Evolutionary conservation across 2,797 vertebrate genomes (phyloP).

Genomic region (Acanthornis magna): DNA sequence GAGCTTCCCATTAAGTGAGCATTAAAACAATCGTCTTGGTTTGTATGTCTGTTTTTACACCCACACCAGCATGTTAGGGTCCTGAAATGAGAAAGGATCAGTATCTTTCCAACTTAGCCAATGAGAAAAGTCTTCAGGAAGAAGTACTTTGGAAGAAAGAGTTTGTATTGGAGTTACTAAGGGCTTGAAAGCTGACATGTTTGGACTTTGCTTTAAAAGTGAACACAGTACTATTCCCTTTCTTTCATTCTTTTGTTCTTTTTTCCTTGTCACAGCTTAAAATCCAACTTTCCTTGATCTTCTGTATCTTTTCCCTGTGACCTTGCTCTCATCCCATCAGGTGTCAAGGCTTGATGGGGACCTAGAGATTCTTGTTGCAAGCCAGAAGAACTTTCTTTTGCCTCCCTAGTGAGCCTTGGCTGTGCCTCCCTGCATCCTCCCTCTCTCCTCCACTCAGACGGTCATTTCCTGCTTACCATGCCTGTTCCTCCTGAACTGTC

Average conservation of each 20-base stretch:
- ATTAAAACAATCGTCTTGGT: background rate
- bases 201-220: background rate
- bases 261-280: background rate
- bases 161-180: background rate
- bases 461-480: accelerated
- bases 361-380: background rate
- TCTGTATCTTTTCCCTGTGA: background rate
- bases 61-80: accelerated
- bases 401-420: background rate
- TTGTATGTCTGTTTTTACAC: background rate
- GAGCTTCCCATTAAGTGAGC: background rate
- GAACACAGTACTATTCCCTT: background rate
- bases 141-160: background rate
- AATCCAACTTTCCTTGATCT: background rate
- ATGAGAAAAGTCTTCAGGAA: background rate
- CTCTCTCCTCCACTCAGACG: background rate
- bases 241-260: no score
- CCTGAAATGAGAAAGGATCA: background rate
- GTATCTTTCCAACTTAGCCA: background rate
- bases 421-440: background rate
- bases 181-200: background rate
- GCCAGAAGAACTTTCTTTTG: background rate
- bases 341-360: background rate
- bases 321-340: background rate
- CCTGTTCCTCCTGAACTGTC: background rate